Evolutionary conservation across 1,140 invertebrate genomes (phyloP), one percentile per base, ranked within the genome.

Genomic region (Drosophila arawakana): DNA sequence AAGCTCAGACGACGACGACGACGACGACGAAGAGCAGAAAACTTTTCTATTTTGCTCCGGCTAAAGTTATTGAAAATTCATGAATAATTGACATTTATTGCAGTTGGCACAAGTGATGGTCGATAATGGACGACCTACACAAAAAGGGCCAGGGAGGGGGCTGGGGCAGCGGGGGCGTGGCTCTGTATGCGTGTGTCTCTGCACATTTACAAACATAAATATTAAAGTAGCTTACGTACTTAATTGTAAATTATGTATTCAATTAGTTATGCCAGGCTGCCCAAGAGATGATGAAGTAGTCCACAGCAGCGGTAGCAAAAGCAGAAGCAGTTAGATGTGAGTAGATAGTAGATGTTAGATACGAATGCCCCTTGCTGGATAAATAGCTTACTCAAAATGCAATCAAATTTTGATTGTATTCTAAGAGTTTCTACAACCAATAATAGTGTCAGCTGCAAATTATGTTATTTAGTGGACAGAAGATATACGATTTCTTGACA

Each of bases 61-160:
- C 73, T 73, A 76, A 80, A 88, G 83, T 88, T 88, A 88, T 88
- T 88, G 83, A 88, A 88, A 88, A 88, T 82, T 88, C 80, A 88
- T 88, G 80, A 88, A 88, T 88, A 88, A 88, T 88, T 88, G 83
- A 88, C 83, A 88, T 88, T 88, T 88, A 88, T 88, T 88, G 83
- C 83, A 88, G 83, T 88, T 88, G 83, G 83, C 83, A 86, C 82
- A 88, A 88, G 70, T 82, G 76, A 88, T 88, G 80, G 83, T 74
- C 83, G 83, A 88, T 88, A 88, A 86, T 80, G 83, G 79, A 71
- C 78, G 71, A 58, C 54, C 54, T 37, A 57, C 54, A 21, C 54
- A 57, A 57, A 18, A 18, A 2, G 4, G 37, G 10, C 7, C 2
- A 5, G 13, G 30, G n/a, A 43, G 21, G 59, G 34, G 7, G 15